Percentiles rank a stretch among this genome's conserved stretches.
Conservation (phyloP, 2,888 invertebrate genomes). For the Diarsia mendica region DNA sequence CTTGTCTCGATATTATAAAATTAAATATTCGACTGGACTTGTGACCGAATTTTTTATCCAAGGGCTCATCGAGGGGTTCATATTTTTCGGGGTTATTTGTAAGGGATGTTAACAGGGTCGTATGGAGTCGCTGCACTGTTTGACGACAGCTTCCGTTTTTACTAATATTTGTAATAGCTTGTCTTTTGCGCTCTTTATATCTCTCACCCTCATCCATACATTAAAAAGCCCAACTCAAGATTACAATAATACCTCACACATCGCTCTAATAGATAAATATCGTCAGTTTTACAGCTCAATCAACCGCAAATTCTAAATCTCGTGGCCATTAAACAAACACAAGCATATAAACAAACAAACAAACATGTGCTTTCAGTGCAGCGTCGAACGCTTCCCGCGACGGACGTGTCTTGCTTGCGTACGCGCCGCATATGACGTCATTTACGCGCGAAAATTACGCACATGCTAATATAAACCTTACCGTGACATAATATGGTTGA, state of each 20-base stretch:
- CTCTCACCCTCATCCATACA: neutral
- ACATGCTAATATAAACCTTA: constrained; percentile 43
- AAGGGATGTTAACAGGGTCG: no score
- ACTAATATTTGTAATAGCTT: neutral
- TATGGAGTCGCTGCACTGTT: no score
- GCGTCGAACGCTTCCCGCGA: constrained; percentile 67
- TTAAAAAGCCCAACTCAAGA: neutral
- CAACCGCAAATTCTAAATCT: constrained; percentile 64
- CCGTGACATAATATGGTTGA: constrained; percentile 55
- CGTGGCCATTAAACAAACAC: constrained; percentile 62
- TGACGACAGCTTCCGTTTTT: neutral
- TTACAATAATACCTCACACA: constrained; percentile 44
- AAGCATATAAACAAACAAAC: constrained; percentile 72
- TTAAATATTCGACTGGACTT: neutral
- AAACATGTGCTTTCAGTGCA: constrained; percentile 71
- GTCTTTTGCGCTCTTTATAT: neutral
- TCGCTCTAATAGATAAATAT: constrained; percentile 63
- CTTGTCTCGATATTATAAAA: neutral
- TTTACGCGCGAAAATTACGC: constrained; percentile 47
- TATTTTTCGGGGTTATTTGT: no score
- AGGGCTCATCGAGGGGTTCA: neutral
- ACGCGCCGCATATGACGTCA: constrained; percentile 66
- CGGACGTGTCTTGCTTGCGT: constrained; percentile 62
- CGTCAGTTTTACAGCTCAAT: constrained; percentile 65
- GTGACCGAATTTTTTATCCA: neutral